Conservation (phyloP, 2,888 invertebrate species). For the Sinohyriopsis cumingii region DNA sequence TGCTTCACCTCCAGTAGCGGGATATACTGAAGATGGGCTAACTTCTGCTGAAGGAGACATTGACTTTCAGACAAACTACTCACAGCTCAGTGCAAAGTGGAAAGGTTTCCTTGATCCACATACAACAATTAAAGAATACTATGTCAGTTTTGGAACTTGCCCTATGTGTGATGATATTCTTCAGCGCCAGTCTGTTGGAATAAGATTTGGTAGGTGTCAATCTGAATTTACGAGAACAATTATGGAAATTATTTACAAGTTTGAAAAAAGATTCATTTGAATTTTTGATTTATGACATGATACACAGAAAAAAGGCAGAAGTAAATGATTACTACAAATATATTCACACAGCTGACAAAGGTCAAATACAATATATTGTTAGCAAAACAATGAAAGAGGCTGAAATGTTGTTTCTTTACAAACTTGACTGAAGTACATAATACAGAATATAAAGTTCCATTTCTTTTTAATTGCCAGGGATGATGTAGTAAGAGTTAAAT, state of each 20-base stretch:
- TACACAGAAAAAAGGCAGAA: too few species aligned
- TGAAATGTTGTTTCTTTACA: too few species aligned
- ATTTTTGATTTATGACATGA: too few species aligned
- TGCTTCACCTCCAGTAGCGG: conserved; percentile 33
- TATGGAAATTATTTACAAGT: neutral
- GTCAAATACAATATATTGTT: too few species aligned
- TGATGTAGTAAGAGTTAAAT: too few species aligned
- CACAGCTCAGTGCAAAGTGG: conserved; percentile 33
- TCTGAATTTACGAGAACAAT: neutral
- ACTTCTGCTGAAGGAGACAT: conserved; percentile 17
- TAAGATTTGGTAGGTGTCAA: conserved; percentile 21
- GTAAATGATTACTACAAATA: too few species aligned
- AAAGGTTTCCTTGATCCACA: conserved; percentile 45
- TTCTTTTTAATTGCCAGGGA: too few species aligned
- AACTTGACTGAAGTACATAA: too few species aligned
- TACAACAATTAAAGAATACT: conserved; percentile 32
- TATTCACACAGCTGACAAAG: too few species aligned
- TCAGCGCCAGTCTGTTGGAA: conserved; percentile 30
- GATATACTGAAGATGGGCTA: conserved; percentile 39
- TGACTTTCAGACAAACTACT: conserved; percentile 31
- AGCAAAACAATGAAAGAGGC: too few species aligned
- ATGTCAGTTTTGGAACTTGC: conserved; percentile 9
- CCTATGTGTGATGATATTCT: conserved; percentile 39
- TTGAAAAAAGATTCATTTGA: too few species aligned
- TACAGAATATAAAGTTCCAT: too few species aligned